Base-by-base conservation (phyloP, 2,797 vertebrate genomes). In the Ataeniobius toweri region DNA sequence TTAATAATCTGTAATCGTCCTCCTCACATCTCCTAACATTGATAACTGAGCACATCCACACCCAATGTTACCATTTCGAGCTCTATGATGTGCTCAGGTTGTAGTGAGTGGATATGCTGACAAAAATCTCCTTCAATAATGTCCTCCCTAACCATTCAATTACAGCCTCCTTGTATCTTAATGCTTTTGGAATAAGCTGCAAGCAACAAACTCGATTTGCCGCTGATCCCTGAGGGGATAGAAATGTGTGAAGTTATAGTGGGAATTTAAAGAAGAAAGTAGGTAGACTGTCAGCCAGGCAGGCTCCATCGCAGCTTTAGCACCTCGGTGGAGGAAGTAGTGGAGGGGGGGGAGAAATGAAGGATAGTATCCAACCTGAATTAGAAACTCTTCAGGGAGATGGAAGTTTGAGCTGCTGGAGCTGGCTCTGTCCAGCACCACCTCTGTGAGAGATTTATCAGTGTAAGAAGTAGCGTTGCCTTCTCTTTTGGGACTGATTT, bases 131-230 rank as follows among this genome's bases (percentile, higher is more conserved):
- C 89, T 85, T 90, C 90, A 86, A 89, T 92, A 93, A 92, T 89
- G 88, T 93, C 88, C 89, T 91, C 78, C 86, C 89, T 90, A 93
- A 93, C 89, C 93, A 87, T 95, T 94, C 94, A 94, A 94, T 95
- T 94, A 93, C 89, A 89, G 82, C 85, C 75, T 46, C 75, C 86
- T 89, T 92, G 92, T 94, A 90, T 91, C 83, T 82, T 91, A 93
- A 94, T 92, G 88, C 89, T 85, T 84, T 63, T 79, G 81, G 83
- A 91, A 89, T 87, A 85, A 77, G 77, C 89, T 88, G 76, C 70
- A 8, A 91, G 92, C 86, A 77, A 87, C 88, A 85, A 86, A 91
- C 87, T 90, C 79, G n/a, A 89, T 94, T 92, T 89, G 83, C 84
- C 5, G 71, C 80, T 89, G 87, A 91, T 89, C 89, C 91, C 82